Evolutionary conservation across 2,888 invertebrate genomes (phyloP), one percentile per base, ranked within the genome.

Genomic region (Drosophila fungiperda): DNA sequence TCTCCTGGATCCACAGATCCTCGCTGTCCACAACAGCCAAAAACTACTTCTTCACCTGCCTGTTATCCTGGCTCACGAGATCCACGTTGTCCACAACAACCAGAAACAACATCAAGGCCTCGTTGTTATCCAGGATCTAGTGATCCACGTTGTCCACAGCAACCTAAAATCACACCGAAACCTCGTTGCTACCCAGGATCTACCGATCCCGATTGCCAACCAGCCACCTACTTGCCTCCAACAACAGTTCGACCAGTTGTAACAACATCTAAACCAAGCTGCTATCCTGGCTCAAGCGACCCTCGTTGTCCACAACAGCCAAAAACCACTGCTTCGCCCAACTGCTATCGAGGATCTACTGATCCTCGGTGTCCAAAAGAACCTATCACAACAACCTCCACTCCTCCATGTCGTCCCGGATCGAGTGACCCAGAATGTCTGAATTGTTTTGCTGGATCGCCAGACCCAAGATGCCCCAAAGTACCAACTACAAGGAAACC

Each of bases 181-280:
- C 1, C 75, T 15, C 17, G 70, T 1, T 93, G 93, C 55, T 93
- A 88, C 57, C 92, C 92, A 12, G 93, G 93, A 6, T 91, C 92
- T 0, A 73, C 57, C 5, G 93, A 72, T 42, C 61, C 68, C 20
- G 52, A 23, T 50, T 68, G 68, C 5, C 45, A 40, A 45, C 60
- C 45, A 49, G 60, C 59, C 15, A 59, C 57, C 4, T 58, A 65
- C 3, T 7, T 64, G 1, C 64, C 64, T 45, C 92, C 52, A 12
- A 20, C 52, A 32, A 52, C 52, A 8, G 8, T 20, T 20, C 29
- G 20, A 53, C 52, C 52, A 4, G 8, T 20, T 15, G 3, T 1
- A 32, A 20, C 52, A 1, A 20, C 52, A 2, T 20, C 52, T 8
- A 53, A 32, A 1, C 52, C 52, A 12, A 32, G 12, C 1, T 53